A percentile compares a stretch with the other conserved stretches of the same genome.
Evolutionary conservation across 2,888 invertebrate species (phyloP).

Genomic region (Zygaena filipendulae): DNA sequence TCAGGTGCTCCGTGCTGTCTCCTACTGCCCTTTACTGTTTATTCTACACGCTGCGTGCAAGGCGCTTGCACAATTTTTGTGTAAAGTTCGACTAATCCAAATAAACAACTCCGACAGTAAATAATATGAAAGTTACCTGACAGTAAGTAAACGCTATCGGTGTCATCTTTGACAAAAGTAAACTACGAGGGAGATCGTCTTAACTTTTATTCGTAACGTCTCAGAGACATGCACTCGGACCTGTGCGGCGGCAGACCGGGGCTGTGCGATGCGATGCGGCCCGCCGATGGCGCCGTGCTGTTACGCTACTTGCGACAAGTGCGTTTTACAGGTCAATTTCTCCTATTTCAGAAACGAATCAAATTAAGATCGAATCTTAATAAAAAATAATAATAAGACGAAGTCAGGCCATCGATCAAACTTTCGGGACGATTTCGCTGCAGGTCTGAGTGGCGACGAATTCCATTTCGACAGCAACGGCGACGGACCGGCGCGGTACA

Average conservation of each 20-base stretch:
- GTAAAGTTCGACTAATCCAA: background rate
- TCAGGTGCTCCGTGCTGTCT: slow-evolving; percentile 67
- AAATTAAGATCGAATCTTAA: background rate
- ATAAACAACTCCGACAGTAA: background rate
- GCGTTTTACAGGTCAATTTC: slow-evolving; percentile 69
- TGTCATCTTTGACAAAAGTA: too few relatives aligned
- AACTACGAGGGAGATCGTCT: too few relatives aligned
- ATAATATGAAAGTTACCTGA: too few relatives aligned
- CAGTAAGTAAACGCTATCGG: too few relatives aligned
- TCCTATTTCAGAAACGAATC: too few relatives aligned
- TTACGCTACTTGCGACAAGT: slow-evolving; percentile 87
- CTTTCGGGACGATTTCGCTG: background rate
- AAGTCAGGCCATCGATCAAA: background rate
- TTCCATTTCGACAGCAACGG: slow-evolving; percentile 91
- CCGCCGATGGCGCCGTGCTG: slow-evolving; percentile 87
- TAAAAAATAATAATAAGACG: background rate
- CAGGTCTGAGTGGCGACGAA: slow-evolving; percentile 89
- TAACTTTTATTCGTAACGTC: background rate
- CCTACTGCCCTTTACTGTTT: too few relatives aligned
- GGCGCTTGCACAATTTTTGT: too few relatives aligned
- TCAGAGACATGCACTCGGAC: slow-evolving; percentile 86
- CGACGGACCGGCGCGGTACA: slow-evolving; percentile 94
- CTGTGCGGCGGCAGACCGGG: slow-evolving; percentile 80
- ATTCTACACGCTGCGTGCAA: slow-evolving; percentile 84
- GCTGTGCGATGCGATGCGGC: slow-evolving; percentile 88